phyloP scores from a whole-genome alignment of 2,888 invertebrate genomes.

The Eristalis tenax region DNA sequence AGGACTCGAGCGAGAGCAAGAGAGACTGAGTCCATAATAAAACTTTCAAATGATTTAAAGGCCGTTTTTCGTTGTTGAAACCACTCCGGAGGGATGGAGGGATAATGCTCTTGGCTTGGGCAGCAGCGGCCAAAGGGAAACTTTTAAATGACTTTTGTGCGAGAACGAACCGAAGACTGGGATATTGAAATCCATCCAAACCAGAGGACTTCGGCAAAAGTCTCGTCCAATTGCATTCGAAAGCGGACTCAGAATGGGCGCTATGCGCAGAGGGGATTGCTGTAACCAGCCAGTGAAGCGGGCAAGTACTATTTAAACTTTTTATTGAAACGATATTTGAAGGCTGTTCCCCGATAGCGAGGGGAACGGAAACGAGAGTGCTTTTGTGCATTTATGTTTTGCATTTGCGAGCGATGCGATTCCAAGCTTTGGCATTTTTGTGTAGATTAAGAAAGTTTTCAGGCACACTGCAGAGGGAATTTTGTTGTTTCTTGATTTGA shows the following conservation, averaged over 20 bases:
- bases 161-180: slow-evolving; percentile 1
- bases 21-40: slow-evolving; percentile 53
- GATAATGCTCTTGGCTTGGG: background rate
- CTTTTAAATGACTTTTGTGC: slow-evolving; percentile 70
- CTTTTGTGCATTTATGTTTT: slow-evolving; percentile 51
- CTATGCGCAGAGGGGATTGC: background rate
- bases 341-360: background rate
- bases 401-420: slow-evolving; percentile 1
- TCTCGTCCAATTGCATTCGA: slow-evolving; percentile 49
- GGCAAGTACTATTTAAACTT: slow-evolving; percentile 53
- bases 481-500: slow-evolving; percentile 43
- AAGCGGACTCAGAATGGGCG: background rate
- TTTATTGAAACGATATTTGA: slow-evolving; percentile 49
- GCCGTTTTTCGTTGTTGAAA: slow-evolving; percentile 42
- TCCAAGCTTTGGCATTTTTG: slow-evolving; percentile 30
- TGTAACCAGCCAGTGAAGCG: slow-evolving; percentile 29
- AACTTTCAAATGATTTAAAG: slow-evolving; percentile 70
- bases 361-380: background rate
- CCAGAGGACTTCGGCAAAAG: slow-evolving; percentile 3
- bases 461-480: slow-evolving; percentile 19
- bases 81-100: background rate
- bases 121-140: slow-evolving; percentile 14
- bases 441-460: slow-evolving; percentile 64
- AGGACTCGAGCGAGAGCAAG: slow-evolving; percentile 8
- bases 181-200: slow-evolving; percentile 65